A percentile compares a stretch with the other conserved stretches of the same genome.
Evolutionary conservation across 2,113 vertebrate species (phyloP).

Genomic region (Acanthisitta chloris): DNA sequence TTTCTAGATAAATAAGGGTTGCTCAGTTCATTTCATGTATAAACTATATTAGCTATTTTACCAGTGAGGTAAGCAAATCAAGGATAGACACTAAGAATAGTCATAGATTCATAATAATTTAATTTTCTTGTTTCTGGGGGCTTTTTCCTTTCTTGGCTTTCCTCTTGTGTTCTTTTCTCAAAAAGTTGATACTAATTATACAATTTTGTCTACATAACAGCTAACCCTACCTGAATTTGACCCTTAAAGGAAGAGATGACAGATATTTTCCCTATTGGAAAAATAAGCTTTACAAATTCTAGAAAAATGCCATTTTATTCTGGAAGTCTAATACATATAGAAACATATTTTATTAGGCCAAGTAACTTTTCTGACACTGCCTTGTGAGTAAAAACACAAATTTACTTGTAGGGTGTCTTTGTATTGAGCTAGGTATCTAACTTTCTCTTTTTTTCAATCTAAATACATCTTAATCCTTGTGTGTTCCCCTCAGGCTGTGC

Average conservation of each 20-base stretch:
- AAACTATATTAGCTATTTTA: neutral
- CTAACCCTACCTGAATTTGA: neutral
- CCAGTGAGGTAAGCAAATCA: neutral
- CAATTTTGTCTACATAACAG: neutral
- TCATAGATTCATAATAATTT: neutral
- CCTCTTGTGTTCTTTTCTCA: neutral
- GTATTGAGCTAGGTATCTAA: neutral
- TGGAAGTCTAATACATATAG: neutral
- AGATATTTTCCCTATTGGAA: neutral
- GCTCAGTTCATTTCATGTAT: neutral
- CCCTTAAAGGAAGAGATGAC: neutral
- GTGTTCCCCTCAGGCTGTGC: neutral
- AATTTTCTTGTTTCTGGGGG: neutral
- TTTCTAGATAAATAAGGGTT: neutral
- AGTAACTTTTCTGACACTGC: neutral
- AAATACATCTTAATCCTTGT: slow-evolving; percentile 38
- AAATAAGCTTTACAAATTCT: neutral
- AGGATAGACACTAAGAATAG: neutral
- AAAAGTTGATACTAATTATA: neutral
- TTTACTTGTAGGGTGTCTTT: neutral
- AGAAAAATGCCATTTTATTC: neutral
- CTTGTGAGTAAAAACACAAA: neutral
- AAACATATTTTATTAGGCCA: neutral
- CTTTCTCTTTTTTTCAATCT: slow-evolving; percentile 5
- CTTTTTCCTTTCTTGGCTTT: neutral